Evolutionary conservation across 2,888 invertebrate species (phyloP), one percentile per base, ranked within the genome.

Genomic region (Atherix ibis): DNA sequence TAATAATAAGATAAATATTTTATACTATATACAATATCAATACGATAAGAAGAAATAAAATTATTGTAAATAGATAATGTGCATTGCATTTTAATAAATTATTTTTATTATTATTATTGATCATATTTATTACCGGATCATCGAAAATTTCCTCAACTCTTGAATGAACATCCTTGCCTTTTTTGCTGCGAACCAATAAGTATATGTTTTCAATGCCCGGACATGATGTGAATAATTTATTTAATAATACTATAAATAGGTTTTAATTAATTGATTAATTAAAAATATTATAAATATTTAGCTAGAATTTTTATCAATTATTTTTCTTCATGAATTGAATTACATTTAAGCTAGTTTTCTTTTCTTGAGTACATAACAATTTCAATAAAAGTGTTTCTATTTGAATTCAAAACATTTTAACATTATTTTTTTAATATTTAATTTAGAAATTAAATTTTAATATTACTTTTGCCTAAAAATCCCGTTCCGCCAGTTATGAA

Each of bases 91-190:
- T n/a, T n/a, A n/a, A n/a, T n/a, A n/a, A n/a, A n/a, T n/a, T n/a
- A n/a, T n/a, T n/a, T n/a, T n/a, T n/a, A n/a, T n/a, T n/a, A n/a
- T n/a, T n/a, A n/a, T n/a, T n/a, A n/a, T n/a, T n/a, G n/a, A n/a
- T n/a, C n/a, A n/a, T n/a, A n/a, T n/a, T n/a, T n/a, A n/a, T n/a
- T 50, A 74, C 70, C 31, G 70, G 64, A 45, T 77, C 76, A 19
- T 76, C 71, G 41, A 78, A 76, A 3, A 79, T 63, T 43, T 74
- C 72, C 13, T 78, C 76, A 32, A 76, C 57, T 41, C 79, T 63
- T 1, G 71, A 66, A 43, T 71, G 68, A 10, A 73, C 64, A 44
- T 73, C 71, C 48, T 76, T 74, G 1, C 62, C 76, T 58, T 70
- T 70, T 52, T 72, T 72, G 34, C 58, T 53, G 37, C 73, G 55